Evolutionary conservation across 1,140 invertebrate genomes (phyloP).

Genomic region (Anastrepha obliqua): DNA sequence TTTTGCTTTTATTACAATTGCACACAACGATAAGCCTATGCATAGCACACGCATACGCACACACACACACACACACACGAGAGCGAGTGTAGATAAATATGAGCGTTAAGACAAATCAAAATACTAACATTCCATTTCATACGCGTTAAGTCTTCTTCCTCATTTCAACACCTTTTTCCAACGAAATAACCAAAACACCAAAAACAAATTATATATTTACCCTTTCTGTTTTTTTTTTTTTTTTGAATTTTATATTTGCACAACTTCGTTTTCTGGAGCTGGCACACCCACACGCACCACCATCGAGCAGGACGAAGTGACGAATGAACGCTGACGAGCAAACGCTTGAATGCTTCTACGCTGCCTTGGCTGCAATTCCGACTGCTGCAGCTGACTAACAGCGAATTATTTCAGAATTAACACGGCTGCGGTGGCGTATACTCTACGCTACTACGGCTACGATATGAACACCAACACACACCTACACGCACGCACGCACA

Average conservation of each 20-base stretch:
- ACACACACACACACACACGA: background rate
- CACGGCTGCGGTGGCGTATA: slow-evolving; percentile 46
- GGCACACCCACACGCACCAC: slow-evolving; percentile 25
- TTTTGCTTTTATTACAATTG: background rate
- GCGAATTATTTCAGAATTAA: slow-evolving; percentile 31
- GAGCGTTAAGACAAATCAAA: background rate
- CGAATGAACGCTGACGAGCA: background rate
- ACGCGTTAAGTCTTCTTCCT: too few species aligned
- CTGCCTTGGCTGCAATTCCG: slow-evolving; percentile 8
- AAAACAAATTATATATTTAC: background rate
- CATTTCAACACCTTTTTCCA: too few species aligned
- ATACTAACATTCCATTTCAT: background rate
- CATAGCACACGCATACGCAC: background rate
- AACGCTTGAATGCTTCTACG: slow-evolving; percentile 9
- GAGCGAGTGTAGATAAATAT: background rate
- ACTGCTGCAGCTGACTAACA: slow-evolving; percentile 43
- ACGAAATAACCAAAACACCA: background rate
- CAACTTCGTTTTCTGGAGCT: background rate
- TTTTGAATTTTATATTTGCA: background rate
- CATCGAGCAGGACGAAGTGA: slow-evolving; percentile 22
- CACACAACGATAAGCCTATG: background rate
- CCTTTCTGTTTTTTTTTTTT: background rate
- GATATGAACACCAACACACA: background rate
- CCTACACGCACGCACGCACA: background rate
- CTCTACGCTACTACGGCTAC: background rate